These are phyloP conservation scores for Poliocrania exsul DNA, from an alignment of 2,797 vertebrate species.

Conservation along the genomic window DNA sequence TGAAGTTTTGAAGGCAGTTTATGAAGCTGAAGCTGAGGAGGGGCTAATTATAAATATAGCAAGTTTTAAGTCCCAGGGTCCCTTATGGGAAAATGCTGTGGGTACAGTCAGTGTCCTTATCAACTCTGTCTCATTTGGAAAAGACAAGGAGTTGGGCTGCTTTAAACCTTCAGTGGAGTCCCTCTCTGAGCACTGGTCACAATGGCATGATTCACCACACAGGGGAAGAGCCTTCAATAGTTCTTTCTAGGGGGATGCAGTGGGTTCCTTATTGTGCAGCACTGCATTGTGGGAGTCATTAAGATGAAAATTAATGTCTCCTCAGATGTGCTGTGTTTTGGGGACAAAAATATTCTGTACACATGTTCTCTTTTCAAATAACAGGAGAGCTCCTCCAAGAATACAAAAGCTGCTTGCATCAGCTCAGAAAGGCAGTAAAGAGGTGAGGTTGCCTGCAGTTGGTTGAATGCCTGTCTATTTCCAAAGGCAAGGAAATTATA, in stretches of 20 bases:
- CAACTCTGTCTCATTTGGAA: neutral
- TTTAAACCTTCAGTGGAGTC: neutral
- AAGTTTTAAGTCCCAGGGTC: neutral
- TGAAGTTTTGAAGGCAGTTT: neutral
- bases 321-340: neutral
- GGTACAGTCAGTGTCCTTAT: neutral
- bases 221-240: neutral
- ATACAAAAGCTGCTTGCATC: neutral
- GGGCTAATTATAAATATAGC: neutral
- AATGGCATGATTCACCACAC: neutral
- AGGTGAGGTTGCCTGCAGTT: constrained; percentile 20
- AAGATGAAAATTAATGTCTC: neutral
- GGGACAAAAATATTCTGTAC: neutral
- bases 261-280: neutral
- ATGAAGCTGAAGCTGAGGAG: neutral
- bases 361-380: neutral
- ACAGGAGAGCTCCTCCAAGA: neutral
- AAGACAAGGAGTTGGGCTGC: neutral
- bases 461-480: constrained; percentile 43
- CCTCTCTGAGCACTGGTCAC: neutral
- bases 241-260: neutral
- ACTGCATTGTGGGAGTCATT: neutral
- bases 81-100: neutral
- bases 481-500: constrained; percentile 57
- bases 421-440: neutral